A percentile compares a stretch with the other conserved stretches of the same genome.
Conservation (phyloP, 2,113 vertebrate genomes). For the Rhinopomastus cyanomelas region DNA sequence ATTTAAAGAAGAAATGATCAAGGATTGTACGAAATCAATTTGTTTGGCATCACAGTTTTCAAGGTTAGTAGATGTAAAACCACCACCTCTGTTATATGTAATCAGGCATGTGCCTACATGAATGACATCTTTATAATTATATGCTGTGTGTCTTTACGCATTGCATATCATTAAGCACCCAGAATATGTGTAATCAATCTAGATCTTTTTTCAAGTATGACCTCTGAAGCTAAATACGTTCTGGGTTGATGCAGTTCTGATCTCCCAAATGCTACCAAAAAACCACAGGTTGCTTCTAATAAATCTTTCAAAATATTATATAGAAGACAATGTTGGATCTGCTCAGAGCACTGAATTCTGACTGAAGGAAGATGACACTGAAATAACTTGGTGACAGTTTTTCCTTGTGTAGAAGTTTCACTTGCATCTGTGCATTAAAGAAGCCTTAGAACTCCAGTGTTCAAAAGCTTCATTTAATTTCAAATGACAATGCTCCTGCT, state of each 20-base stretch:
- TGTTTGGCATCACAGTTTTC: constrained; percentile 18
- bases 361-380: constrained; percentile 2
- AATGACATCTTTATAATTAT: constrained; percentile 34
- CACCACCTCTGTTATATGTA: constrained; percentile 27
- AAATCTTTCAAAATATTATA: not conserved
- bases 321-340: not conserved
- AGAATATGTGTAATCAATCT: constrained; percentile 21
- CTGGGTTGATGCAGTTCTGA: not conserved
- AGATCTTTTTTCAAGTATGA: constrained; percentile 32
- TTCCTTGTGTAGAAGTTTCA: not conserved
- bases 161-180: constrained; percentile 24
- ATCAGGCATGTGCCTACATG: constrained; percentile 13
- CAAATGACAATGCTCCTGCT: constrained; percentile 39
- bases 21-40: constrained; percentile 3
- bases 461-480: constrained; percentile 51
- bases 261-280: constrained; percentile 38
- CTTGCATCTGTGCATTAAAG: constrained; percentile 1
- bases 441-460: constrained; percentile 21
- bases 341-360: not conserved
- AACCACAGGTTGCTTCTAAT: constrained; percentile 31
- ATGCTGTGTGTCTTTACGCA: not conserved
- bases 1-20: not conserved
- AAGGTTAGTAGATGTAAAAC: constrained; percentile 1
- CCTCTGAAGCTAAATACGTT: constrained; percentile 19
- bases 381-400: constrained; percentile 29